Percentiles rank a stretch among this genome's conserved stretches.
Evolutionary conservation across 1,140 invertebrate genomes (phyloP).

Genomic region (Diachasma alloeum): DNA sequence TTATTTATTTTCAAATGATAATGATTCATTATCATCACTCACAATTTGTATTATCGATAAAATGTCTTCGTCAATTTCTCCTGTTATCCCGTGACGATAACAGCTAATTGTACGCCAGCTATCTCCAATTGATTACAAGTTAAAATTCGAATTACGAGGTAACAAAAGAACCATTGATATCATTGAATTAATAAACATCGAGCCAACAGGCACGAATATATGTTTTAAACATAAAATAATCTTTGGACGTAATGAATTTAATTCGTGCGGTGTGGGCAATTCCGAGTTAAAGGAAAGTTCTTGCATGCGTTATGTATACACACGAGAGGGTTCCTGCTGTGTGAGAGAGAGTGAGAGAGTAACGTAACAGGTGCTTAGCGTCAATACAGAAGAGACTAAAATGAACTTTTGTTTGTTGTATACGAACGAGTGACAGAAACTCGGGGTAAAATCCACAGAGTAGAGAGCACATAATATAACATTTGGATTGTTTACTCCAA

Average conservation of each 20-base stretch:
- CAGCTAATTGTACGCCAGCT: neutral
- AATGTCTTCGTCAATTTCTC: neutral
- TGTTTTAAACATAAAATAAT: neutral
- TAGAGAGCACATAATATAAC: neutral
- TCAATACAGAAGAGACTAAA: neutral
- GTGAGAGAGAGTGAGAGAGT: neutral
- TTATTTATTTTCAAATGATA: neutral
- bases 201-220: neutral
- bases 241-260: neutral
- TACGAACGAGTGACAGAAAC: neutral
- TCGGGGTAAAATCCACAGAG: neutral
- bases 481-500: neutral
- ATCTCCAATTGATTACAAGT: neutral
- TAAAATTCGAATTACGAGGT: neutral
- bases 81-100: neutral
- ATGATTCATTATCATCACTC: neutral
- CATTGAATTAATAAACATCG: neutral
- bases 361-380: neutral
- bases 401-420: constrained; percentile 5
- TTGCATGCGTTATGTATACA: neutral
- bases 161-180: neutral
- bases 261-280: neutral
- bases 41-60: neutral
- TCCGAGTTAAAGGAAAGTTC: neutral
- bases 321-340: neutral